Evolutionary conservation across 2,888 invertebrate genomes (phyloP).

Genomic region (Lasius platythorax): DNA sequence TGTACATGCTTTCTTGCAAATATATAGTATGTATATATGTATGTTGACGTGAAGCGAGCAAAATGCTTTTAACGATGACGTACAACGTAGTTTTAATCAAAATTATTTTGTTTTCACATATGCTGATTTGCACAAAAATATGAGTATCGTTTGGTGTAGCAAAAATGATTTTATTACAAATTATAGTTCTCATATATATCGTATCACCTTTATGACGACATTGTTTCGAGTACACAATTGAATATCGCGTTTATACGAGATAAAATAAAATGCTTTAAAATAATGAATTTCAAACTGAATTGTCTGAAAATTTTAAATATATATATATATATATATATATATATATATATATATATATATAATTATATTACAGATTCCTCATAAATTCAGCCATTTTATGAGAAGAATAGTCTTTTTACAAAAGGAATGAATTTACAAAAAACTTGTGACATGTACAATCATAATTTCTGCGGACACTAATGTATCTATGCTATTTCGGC

Average conservation of each 20-base stretch:
- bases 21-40: background rate
- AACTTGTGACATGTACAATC: background rate
- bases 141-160: background rate
- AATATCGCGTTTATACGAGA: background rate
- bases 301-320: too few species aligned
- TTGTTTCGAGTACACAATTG: background rate
- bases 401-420: background rate
- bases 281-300: too few species aligned
- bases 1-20: background rate
- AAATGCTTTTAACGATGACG: conserved; percentile 9
- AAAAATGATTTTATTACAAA: background rate
- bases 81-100: background rate
- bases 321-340: too few species aligned
- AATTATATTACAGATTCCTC: background rate
- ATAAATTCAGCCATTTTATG: background rate
- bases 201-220: background rate
- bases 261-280: background rate
- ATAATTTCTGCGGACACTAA: background rate
- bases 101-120: background rate
- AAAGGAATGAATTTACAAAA: background rate
- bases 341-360: background rate
- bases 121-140: background rate
- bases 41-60: background rate
- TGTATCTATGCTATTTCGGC: background rate
- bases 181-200: background rate